Conservation (phyloP, 2,888 invertebrate species). For the Globia sparganii region DNA sequence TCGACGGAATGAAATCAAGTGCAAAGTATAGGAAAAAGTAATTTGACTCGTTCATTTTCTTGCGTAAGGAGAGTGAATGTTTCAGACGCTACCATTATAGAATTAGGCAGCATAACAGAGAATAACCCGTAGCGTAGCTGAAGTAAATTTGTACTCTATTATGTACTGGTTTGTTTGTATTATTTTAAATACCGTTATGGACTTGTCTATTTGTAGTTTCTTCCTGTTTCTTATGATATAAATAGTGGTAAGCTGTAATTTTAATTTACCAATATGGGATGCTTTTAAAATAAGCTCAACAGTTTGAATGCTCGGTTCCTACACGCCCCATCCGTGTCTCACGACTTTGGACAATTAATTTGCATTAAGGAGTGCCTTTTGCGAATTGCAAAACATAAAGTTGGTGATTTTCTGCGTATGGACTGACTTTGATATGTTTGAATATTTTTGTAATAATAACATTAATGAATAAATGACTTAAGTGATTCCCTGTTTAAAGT, state of each 20-base stretch:
- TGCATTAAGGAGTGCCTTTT: slow-evolving; percentile 86
- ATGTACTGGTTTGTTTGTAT: slow-evolving; percentile 74
- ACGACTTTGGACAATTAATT: slow-evolving; percentile 69
- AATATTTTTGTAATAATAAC: slow-evolving; percentile 81
- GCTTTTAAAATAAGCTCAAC: slow-evolving; percentile 74
- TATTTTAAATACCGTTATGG: slow-evolving; percentile 72
- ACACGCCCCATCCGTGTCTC: slow-evolving; percentile 55
- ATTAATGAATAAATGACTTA: slow-evolving; percentile 69
- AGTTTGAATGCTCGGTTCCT: slow-evolving; percentile 66
- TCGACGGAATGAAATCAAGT: slow-evolving; percentile 75
- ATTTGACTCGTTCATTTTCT: slow-evolving; percentile 74
- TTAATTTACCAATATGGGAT: slow-evolving; percentile 67
- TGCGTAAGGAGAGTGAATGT: slow-evolving; percentile 73
- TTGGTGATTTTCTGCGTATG: slow-evolving; percentile 79
- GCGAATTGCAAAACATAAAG: slow-evolving; percentile 74
- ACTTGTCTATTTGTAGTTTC: slow-evolving; percentile 82
- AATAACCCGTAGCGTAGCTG: slow-evolving; percentile 71
- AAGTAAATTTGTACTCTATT: slow-evolving; percentile 69
- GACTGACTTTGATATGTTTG: slow-evolving; percentile 84
- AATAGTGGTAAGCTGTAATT: slow-evolving; percentile 75
- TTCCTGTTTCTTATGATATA: slow-evolving; percentile 82
- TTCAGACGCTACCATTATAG: slow-evolving; percentile 67
- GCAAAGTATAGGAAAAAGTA: slow-evolving; percentile 71
- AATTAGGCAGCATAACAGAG: slow-evolving; percentile 74
- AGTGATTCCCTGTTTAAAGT: slow-evolving; percentile 68